Evolutionary conservation across 2,888 invertebrate genomes (phyloP), one percentile per base, ranked within the genome.

Genomic region (Osedax fenrisi): DNA sequence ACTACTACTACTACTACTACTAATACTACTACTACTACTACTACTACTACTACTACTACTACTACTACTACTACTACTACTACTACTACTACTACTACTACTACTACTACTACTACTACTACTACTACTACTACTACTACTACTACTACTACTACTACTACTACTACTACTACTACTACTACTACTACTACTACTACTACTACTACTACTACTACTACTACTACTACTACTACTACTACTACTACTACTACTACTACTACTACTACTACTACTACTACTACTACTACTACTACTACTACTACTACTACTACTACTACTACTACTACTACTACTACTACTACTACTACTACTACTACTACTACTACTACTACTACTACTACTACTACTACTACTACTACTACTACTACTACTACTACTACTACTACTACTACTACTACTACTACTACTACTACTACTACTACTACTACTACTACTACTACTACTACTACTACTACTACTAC

Each of bases 21-120:
- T n/a, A n/a, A n/a, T n/a, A n/a, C n/a, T n/a, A n/a, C n/a, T n/a
- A 72, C 69, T 59, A 72, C 69, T 73, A 74, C 68, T 74, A 73
- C 68, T 70, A 27, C 22, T 74, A 71, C 41, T 74, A 69, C 68
- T 74, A 74, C 68, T 74, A 74, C 68, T 74, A 72, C 68, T 72
- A 72, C 68, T 66, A 41, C 72, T 74, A 70, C 66, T 74, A 69
- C 66, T 68, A 74, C 66, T 74, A 68, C 66, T 74, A 74, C 27
- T 70, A 70, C 66, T 74, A 74, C 66, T 74, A 74, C 66, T 74
- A 74, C 26, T 74, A 69, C 66, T 69, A 70, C 66, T 74, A 74
- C 27, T 27, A 74, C 66, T 74, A 74, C 27, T 74, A 68, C 66
- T 74, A 74, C 41, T 72, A 70, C 67, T 74, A 25, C 27, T 74